Evolutionary conservation across 2,113 vertebrate species (phyloP).

Genomic region (Grammomys surdaster): DNA sequence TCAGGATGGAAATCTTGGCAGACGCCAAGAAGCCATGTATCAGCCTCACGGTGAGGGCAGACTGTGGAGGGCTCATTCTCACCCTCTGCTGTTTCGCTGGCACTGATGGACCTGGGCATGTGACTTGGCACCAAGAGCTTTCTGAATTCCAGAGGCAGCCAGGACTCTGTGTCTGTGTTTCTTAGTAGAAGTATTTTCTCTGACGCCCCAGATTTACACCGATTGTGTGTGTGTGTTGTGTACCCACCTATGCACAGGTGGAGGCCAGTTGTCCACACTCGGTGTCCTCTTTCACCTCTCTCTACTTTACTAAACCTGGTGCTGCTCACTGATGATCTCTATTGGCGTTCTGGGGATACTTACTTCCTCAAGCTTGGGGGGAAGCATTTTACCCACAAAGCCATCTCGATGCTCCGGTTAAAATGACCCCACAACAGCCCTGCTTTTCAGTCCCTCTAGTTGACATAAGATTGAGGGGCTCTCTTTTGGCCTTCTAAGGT

Average conservation of each 20-base stretch:
- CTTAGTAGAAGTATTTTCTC: background rate
- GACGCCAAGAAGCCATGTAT: background rate
- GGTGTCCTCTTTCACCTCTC: background rate
- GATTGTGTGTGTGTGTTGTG: background rate
- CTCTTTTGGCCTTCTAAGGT: background rate
- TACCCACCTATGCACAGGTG: background rate
- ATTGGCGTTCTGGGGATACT: no score
- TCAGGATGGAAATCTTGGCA: constrained; percentile 58
- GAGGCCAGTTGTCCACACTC: background rate
- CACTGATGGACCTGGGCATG: background rate
- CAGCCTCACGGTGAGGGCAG: background rate
- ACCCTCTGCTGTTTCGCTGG: background rate
- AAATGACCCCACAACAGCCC: background rate
- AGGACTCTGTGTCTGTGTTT: background rate
- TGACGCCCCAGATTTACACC: background rate
- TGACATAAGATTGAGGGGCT: background rate
- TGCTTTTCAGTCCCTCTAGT: background rate
- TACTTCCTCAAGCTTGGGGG: background rate
- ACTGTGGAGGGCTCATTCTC: background rate
- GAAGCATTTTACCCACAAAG: background rate
- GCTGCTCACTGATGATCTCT: background rate
- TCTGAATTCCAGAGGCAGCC: background rate
- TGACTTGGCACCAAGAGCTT: background rate
- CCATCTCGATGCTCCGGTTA: background rate
- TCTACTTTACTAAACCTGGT: background rate